These are phyloP conservation scores for Diploscapter pachys DNA, from an alignment of 1,140 invertebrate species.

Conservation along the genomic window DNA sequence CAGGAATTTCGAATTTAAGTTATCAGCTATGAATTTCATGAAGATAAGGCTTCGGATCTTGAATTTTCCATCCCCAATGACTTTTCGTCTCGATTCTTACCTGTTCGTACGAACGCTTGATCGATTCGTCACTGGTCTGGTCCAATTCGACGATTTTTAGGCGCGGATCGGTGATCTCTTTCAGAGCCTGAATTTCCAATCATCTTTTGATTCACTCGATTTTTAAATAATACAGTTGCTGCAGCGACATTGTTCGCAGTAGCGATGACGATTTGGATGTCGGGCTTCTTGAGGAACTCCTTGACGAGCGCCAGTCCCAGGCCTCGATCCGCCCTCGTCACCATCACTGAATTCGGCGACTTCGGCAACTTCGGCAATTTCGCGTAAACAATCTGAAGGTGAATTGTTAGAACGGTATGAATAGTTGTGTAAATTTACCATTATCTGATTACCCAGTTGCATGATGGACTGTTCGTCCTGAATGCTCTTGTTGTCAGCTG, in stretches of 20 bases:
- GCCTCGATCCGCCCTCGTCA: conserved; percentile 80
- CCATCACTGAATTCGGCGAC: conserved; percentile 27
- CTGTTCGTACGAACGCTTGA: conserved; percentile 14
- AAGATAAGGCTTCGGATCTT: too few species aligned
- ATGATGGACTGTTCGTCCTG: too few species aligned
- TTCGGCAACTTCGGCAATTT: too few species aligned
- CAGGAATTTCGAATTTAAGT: too few species aligned
- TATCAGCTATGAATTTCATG: too few species aligned
- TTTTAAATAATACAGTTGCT: not conserved
- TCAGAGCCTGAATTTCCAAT: conserved; percentile 6
- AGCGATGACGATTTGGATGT: conserved; percentile 33
- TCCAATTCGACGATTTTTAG: conserved; percentile 24
- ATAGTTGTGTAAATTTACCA: too few species aligned
- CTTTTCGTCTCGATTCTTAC: not conserved
- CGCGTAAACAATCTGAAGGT: too few species aligned
- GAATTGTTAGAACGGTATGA: too few species aligned
- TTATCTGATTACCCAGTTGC: too few species aligned
- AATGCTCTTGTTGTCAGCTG: too few species aligned
- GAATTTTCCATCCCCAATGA: not conserved
- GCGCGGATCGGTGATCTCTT: conserved; percentile 19
- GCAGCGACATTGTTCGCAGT: conserved; percentile 27
- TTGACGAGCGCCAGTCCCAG: conserved; percentile 73
- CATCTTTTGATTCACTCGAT: not conserved
- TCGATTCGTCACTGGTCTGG: conserved; percentile 23
- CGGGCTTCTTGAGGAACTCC: conserved; percentile 26